Percentiles rank a stretch among this genome's conserved stretches.
Evolutionary conservation across 2,113 vertebrate species (phyloP).

Genomic region (Gallinago undulata): DNA sequence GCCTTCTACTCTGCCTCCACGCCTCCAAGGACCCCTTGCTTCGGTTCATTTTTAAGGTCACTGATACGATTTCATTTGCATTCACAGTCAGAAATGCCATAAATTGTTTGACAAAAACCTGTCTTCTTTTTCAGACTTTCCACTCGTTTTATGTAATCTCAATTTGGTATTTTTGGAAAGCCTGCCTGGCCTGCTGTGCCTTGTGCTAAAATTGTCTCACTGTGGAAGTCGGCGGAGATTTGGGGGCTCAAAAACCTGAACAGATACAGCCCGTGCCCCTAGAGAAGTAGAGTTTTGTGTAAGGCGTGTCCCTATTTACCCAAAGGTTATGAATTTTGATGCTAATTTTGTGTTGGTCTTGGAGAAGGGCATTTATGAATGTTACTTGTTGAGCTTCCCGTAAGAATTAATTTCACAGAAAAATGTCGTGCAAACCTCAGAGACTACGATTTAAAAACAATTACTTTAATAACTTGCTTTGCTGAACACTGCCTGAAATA

Average conservation of each 20-base stretch:
- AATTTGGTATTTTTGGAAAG: slow-evolving; percentile 21
- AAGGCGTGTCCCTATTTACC: background rate
- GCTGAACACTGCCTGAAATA: background rate
- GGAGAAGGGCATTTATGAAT: background rate
- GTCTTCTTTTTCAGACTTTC: background rate
- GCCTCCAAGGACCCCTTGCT: slow-evolving; percentile 4
- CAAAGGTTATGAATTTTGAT: background rate
- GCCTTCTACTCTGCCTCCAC: background rate
- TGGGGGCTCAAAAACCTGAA: background rate
- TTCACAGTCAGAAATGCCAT: slow-evolving; percentile 18
- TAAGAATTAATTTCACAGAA: background rate
- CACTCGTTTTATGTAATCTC: background rate
- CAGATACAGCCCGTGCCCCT: background rate
- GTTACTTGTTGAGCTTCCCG: background rate
- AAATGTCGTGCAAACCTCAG: background rate
- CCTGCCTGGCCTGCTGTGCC: background rate
- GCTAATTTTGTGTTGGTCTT: background rate
- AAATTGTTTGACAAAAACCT: slow-evolving; percentile 29
- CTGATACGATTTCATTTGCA: slow-evolving; percentile 23
- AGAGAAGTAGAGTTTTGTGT: background rate
- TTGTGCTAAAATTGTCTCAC: background rate
- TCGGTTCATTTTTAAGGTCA: slow-evolving; percentile 46
- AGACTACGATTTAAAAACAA: background rate
- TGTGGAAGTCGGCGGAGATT: background rate
- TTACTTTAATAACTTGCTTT: background rate